These are phyloP conservation scores for western clawed frog (Xenopus tropicalis) DNA, from an alignment of 2,113 vertebrate genomes.

Conservation along the genomic window UCB_Xtro_10.0 CM004449.2:25428501-25429000, in stretches of 20 bases:
- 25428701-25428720: slow-evolving; percentile 67
- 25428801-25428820: slow-evolving; percentile 41
- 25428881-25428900: slow-evolving; percentile 34
- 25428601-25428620: slow-evolving; percentile 51
- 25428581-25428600: slow-evolving; percentile 22
- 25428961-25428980: not conserved
- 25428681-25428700: slow-evolving; percentile 64
- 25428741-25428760: slow-evolving; percentile 63
- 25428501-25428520: not conserved
- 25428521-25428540: slow-evolving; percentile 7
- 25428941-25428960: not conserved
- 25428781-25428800: slow-evolving; percentile 49
- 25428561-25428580: not conserved
- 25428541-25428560: not conserved
- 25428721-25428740: slow-evolving; percentile 58
- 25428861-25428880: slow-evolving; percentile 26
- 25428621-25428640: slow-evolving; percentile 52
- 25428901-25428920: slow-evolving; percentile 21
- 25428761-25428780: slow-evolving; percentile 46
- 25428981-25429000: not conserved
- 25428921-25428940: slow-evolving; percentile 16
- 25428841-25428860: slow-evolving; percentile 42
- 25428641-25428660: slow-evolving; percentile 61
- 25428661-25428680: slow-evolving; percentile 57
- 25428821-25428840: slow-evolving; percentile 50